phyloP scores from a whole-genome alignment of 2,888 invertebrate species.

The Aleiodes leptofemur region DNA sequence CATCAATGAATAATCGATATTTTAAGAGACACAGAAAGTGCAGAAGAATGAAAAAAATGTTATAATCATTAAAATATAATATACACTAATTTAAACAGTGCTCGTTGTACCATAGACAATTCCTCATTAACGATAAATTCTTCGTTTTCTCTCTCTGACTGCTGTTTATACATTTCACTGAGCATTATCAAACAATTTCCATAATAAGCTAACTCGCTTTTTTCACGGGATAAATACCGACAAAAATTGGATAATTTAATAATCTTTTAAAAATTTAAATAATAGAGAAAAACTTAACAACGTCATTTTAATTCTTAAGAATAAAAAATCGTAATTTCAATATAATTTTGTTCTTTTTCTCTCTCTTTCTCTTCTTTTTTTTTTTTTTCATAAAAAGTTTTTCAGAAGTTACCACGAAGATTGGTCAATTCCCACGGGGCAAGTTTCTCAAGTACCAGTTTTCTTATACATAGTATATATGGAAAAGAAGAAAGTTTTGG shows the following conservation, averaged over 20 bases:
- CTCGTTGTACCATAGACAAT: neutral
- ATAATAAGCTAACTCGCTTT: neutral
- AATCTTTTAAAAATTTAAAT: neutral
- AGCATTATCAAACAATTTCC: neutral
- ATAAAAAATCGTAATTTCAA: too few species aligned
- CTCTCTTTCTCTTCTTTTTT: neutral
- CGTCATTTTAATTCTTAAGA: neutral
- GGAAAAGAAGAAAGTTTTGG: conserved; percentile 11
- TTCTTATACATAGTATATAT: conserved; percentile 21
- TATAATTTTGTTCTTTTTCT: neutral
- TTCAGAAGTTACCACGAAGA: neutral
- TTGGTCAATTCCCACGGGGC: conserved; percentile 14
- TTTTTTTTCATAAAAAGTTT: conserved; percentile 5
- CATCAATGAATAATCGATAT: neutral
- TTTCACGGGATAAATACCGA: neutral
- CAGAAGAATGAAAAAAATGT: neutral
- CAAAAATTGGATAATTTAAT: too few species aligned
- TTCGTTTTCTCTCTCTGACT: neutral
- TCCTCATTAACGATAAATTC: conserved; percentile 10
- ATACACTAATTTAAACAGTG: neutral
- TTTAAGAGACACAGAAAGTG: too few species aligned
- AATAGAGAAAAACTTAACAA: neutral
- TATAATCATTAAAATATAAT: neutral
- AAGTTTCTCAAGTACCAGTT: conserved; percentile 29
- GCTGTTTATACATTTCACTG: neutral